A percentile compares a stretch with the other conserved stretches of the same genome.
These are phyloP conservation scores for Saccostrea cuccullata DNA, from an alignment of 1,140 invertebrate genomes.

Conservation along the genomic window DNA sequence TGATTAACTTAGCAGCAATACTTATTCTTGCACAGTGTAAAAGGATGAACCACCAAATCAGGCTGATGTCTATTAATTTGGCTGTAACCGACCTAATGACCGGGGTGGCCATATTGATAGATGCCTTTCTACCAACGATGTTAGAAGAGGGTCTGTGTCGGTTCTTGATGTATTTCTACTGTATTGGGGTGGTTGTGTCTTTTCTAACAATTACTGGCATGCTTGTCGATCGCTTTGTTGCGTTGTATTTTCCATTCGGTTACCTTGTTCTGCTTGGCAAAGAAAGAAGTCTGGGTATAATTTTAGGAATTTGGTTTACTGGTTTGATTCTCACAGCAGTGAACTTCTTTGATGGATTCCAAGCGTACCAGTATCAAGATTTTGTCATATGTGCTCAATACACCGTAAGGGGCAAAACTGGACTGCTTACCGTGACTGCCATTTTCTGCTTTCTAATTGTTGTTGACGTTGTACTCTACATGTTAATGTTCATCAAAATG, in stretches of 20 bases:
- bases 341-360: neutral
- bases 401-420: neutral
- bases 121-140: neutral
- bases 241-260: neutral
- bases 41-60: neutral
- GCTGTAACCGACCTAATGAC: neutral
- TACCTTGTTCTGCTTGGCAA: neutral
- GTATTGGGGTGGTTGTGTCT: neutral
- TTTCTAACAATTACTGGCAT: neutral
- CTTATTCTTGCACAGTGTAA: neutral
- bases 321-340: neutral
- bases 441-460: neutral
- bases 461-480: neutral
- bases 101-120: neutral
- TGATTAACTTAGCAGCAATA: neutral
- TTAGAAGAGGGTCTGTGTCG: neutral
- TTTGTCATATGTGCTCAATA: neutral
- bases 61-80: neutral
- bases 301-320: neutral
- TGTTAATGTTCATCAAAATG: neutral
- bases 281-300: neutral
- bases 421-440: neutral
- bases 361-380: neutral
- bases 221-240: neutral
- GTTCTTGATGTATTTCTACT: neutral